Evolutionary conservation across 2,113 vertebrate genomes (phyloP).

Genomic region (Heliornis fulica): DNA sequence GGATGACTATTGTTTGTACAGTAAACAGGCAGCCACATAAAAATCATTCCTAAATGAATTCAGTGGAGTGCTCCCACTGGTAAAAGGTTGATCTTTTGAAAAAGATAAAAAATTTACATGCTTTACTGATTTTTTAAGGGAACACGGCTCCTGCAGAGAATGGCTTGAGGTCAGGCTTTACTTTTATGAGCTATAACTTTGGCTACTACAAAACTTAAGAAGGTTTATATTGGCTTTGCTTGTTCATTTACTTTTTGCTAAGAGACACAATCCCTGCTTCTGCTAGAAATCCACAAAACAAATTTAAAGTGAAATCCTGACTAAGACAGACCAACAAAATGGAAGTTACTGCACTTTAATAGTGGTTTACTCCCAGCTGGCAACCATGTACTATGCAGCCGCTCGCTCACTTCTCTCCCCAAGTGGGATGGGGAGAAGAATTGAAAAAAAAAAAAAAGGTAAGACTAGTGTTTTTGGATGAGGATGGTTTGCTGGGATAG

Average conservation of each 20-base stretch:
- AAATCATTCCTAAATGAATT: slow-evolving; percentile 59
- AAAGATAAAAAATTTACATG: slow-evolving; percentile 51
- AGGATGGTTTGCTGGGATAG: no score
- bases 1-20: slow-evolving; percentile 34
- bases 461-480: no score
- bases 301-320: not conserved
- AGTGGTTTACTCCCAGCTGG: no score
- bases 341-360: not conserved
- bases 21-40: slow-evolving; percentile 45
- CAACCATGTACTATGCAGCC: no score
- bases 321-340: not conserved
- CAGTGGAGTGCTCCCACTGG: not conserved
- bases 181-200: not conserved
- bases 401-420: no score
- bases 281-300: not conserved
- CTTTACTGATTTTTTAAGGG: slow-evolving; percentile 27
- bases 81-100: slow-evolving; percentile 28
- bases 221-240: slow-evolving; percentile 3
- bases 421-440: no score
- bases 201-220: not conserved
- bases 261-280: not conserved
- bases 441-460: no score
- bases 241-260: slow-evolving; percentile 28
- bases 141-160: not conserved
- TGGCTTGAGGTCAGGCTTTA: slow-evolving; percentile 27